phyloP scores from a whole-genome alignment of 1,140 invertebrate genomes.

The Gryllus bimaculatus region DNA sequence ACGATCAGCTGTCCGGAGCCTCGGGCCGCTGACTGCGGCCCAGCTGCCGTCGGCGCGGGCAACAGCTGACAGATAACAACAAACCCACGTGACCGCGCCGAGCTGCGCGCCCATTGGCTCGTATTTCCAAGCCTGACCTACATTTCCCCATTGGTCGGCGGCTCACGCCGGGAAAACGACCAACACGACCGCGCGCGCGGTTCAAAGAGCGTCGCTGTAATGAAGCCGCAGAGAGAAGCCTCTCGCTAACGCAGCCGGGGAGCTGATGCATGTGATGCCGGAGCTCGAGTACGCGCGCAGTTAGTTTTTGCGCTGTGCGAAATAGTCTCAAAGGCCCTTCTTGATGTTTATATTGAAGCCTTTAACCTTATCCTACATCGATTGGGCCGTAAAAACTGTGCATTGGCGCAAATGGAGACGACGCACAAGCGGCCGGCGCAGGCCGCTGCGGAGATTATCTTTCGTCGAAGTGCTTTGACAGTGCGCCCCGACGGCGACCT shows the following conservation, averaged over 20 bases:
- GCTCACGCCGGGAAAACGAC: neutral
- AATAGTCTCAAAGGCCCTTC: too few relatives aligned
- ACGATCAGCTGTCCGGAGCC: slow-evolving; percentile 21
- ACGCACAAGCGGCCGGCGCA: too few relatives aligned
- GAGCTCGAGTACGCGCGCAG: too few relatives aligned
- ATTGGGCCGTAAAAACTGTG: too few relatives aligned
- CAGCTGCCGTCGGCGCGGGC: slow-evolving; percentile 24
- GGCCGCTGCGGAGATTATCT: too few relatives aligned
- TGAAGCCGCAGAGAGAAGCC: neutral
- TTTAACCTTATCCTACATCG: too few relatives aligned
- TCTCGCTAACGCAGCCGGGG: neutral
- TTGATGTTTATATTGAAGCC: too few relatives aligned
- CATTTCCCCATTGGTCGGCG: slow-evolving; percentile 21
- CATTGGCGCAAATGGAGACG: too few relatives aligned
- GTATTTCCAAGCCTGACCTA: slow-evolving; percentile 25
- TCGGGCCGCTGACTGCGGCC: slow-evolving; percentile 6
- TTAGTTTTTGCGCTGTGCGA: too few relatives aligned
- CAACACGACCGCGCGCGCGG: neutral
- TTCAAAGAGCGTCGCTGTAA: neutral
- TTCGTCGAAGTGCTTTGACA: too few relatives aligned
- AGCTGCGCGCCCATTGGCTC: slow-evolving; percentile 30
- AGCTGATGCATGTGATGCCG: too few relatives aligned
- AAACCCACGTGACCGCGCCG: slow-evolving; percentile 43
- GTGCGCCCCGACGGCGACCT: too few relatives aligned
- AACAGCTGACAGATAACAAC: slow-evolving; percentile 52